These are phyloP conservation scores for Dasysyrphus albostriatus DNA, from an alignment of 2,888 invertebrate genomes.

Conservation along the genomic window DNA sequence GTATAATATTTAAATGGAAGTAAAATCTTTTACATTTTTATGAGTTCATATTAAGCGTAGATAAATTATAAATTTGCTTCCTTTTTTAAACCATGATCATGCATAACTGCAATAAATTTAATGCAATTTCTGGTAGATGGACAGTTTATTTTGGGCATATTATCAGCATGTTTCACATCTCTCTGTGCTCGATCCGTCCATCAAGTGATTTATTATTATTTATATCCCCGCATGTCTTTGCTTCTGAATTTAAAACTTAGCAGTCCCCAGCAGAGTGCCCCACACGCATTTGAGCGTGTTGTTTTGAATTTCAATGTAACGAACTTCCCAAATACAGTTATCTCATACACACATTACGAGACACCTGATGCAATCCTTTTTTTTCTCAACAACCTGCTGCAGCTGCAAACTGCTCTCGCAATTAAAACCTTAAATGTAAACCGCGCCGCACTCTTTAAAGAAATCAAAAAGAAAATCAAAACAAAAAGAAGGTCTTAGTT, in stretches of 20 bases:
- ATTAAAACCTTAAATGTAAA: constrained; percentile 57
- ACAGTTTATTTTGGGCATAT: constrained; percentile 26
- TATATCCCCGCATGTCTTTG: background rate
- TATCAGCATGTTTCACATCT: constrained; percentile 20
- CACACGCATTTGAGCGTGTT: constrained; percentile 5
- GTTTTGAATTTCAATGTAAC: constrained; percentile 54
- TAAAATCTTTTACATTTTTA: background rate
- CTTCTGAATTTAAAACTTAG: constrained; percentile 32
- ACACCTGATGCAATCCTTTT: constrained; percentile 60
- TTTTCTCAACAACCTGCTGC: constrained; percentile 45
- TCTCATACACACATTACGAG: constrained; percentile 25
- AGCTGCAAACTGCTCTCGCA: constrained; percentile 69
- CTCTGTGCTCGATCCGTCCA: background rate
- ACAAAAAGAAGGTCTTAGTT: constrained; percentile 12
- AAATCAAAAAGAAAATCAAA: background rate
- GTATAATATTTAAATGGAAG: no score
- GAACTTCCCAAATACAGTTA: constrained; percentile 55
- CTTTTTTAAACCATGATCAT: background rate
- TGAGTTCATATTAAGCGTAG: background rate
- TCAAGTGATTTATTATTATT: constrained; percentile 19
- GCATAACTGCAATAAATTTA: constrained; percentile 12
- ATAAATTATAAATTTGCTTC: background rate
- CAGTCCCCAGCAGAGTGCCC: background rate
- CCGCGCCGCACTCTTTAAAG: constrained; percentile 11
- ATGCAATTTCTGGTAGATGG: background rate